Base-by-base conservation (phyloP, 2,888 invertebrate species). In the Agrenia bidenticulata region DNA sequence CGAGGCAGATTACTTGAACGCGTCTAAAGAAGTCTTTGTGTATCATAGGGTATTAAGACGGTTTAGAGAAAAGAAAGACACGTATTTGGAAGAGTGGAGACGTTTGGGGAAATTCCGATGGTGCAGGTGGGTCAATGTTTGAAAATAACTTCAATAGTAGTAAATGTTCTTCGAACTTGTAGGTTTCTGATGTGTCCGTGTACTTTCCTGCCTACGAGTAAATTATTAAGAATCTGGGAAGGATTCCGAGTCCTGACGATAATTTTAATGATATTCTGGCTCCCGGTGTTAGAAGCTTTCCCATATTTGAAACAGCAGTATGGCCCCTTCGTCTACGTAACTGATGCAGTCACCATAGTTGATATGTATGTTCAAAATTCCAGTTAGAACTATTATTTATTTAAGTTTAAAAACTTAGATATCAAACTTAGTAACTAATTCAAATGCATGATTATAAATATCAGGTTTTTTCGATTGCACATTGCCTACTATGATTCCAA, bases 291-390 rank as follows among this genome's bases (percentile, higher is more conserved):
- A 13, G 69, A 69, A 64, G 69, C 72, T 21, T 69, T 64, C 41
- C 63, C 72, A 2, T 23, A 53, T 17, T 2, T 63, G 13, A 69
- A 70, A 32, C 54, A 67, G 7, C 4, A 24, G 2, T 26, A 45
- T 32, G 62, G 54, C 13, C 37, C 58, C 37, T 60, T 60, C 42
- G 55, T 70, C 23, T 64, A 66, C 57, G 39, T 51, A 42, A 55
- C 65, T 26, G 67, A 70, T 45, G 39, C 27, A 2, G 24, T 66
- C 32, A 26, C 62, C 5, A 2, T 54, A 15, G n/a, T 68, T 61
- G 72, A 70, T 55, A 68, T 72, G 70, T 72, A 61, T 42, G 64
- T n/a, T n/a, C n/a, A n/a, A n/a, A n/a, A n/a, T n/a, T n/a, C n/a
- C n/a, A n/a, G n/a, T n/a, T n/a, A n/a, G n/a, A n/a, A n/a, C n/a